phyloP scores from a whole-genome alignment of 2,797 vertebrate genomes.

The Chloroceryle amazona region DNA sequence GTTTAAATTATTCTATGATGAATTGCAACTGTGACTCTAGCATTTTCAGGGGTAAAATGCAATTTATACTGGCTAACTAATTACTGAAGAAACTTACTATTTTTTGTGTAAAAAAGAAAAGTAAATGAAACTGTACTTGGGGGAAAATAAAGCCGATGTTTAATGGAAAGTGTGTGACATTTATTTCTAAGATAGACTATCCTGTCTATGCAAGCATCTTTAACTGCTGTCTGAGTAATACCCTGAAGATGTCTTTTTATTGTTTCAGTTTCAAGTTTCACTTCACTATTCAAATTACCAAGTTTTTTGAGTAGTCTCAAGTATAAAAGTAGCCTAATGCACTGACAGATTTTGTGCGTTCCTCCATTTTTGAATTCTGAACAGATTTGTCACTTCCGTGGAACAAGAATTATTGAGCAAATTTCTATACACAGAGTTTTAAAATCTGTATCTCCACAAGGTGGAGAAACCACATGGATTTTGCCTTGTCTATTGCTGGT shows the following conservation, averaged over 20 bases:
- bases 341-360: neutral
- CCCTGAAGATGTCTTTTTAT: constrained; percentile 5
- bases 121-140: neutral
- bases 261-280: constrained; percentile 46
- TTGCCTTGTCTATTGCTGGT: neutral
- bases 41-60: constrained; percentile 20
- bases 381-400: neutral
- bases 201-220: neutral
- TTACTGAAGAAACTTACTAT: neutral
- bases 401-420: neutral
- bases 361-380: neutral
- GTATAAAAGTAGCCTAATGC: neutral
- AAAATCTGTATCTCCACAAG: neutral
- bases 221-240: constrained; percentile 26
- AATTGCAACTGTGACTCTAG: neutral
- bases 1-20: neutral
- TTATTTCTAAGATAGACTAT: constrained; percentile 12
- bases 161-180: neutral
- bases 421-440: neutral
- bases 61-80: neutral
- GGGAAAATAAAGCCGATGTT: neutral
- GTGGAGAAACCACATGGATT: neutral
- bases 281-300: neutral
- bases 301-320: neutral
- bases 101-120: neutral